These are phyloP conservation scores for Drosophila macrospina DNA, from an alignment of 2,888 invertebrate species.

Conservation along the genomic window DNA sequence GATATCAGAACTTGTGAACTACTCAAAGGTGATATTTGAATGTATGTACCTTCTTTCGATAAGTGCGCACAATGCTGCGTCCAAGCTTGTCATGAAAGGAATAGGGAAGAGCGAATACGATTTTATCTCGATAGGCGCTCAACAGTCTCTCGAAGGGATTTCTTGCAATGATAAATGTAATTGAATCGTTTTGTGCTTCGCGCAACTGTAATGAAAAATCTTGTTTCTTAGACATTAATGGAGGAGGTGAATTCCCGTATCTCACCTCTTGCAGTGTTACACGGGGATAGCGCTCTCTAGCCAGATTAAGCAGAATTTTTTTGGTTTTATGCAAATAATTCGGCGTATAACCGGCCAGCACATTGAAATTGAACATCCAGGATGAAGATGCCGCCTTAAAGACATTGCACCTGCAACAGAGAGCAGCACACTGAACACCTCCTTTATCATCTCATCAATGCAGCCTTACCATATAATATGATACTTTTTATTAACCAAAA, in stretches of 20 bases:
- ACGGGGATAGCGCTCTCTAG: slow-evolving; percentile 92
- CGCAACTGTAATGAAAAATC: slow-evolving; percentile 86
- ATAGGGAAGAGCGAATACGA: slow-evolving; percentile 93
- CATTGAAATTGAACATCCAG: slow-evolving; percentile 96
- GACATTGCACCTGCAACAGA: slow-evolving; percentile 89
- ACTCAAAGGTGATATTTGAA: neutral
- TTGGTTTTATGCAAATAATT: slow-evolving; percentile 91
- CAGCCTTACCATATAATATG: slow-evolving; percentile 90
- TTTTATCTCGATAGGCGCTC: slow-evolving; percentile 93
- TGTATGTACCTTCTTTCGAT: slow-evolving; percentile 86
- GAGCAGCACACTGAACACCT: neutral
- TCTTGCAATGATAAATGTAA: slow-evolving; percentile 92
- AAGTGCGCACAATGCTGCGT: slow-evolving; percentile 91
- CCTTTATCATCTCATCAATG: neutral
- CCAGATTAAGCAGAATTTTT: slow-evolving; percentile 91
- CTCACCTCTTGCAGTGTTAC: slow-evolving; percentile 88
- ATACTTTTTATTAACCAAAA: slow-evolving; percentile 92
- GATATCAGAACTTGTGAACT: neutral
- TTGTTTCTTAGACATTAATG: too few relatives aligned
- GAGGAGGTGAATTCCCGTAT: neutral
- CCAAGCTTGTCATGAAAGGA: slow-evolving; percentile 93
- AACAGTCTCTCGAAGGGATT: slow-evolving; percentile 93
- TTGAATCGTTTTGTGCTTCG: slow-evolving; percentile 91
- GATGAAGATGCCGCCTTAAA: slow-evolving; percentile 95
- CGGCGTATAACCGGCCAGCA: slow-evolving; percentile 93